These are phyloP conservation scores for Megamerina dolium DNA, from an alignment of 2,888 invertebrate genomes.

Conservation along the genomic window DNA sequence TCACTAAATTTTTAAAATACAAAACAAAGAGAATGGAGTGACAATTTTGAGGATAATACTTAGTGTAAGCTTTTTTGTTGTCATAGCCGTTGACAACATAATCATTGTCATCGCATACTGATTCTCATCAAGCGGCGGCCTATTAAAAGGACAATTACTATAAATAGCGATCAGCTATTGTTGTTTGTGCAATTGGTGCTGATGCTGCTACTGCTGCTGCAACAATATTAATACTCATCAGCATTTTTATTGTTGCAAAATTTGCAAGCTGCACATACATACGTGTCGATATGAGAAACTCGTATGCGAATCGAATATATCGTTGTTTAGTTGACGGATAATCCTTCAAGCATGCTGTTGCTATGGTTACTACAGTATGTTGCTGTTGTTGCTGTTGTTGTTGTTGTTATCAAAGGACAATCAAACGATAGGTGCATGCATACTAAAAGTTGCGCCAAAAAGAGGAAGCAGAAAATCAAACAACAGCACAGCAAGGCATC, in stretches of 20 bases:
- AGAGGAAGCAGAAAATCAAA: too few species aligned
- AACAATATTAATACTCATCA: too few species aligned
- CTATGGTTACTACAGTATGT: constrained; percentile 20
- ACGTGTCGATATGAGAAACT: too few species aligned
- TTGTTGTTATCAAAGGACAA: constrained; percentile 7
- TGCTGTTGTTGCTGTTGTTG: constrained; percentile 15
- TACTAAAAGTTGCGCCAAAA: constrained; percentile 9
- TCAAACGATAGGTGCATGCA: constrained; percentile 8
- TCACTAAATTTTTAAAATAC: constrained; percentile 35
- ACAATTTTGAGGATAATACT: neutral
- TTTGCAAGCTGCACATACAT: too few species aligned
- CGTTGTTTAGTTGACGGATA: constrained; percentile 35
- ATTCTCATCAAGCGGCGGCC: constrained; percentile 8
- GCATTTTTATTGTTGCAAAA: too few species aligned
- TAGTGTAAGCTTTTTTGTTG: too few species aligned
- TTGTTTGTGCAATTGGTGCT: neutral
- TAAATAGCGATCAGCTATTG: too few species aligned
- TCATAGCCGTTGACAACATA: too few species aligned
- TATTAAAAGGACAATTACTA: constrained; percentile 19
- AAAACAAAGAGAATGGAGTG: constrained; percentile 13
- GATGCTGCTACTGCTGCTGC: neutral
- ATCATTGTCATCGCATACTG: too few species aligned
- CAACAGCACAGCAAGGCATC: too few species aligned
- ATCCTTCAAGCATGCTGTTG: constrained; percentile 30
- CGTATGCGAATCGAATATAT: too few species aligned